Base-by-base conservation (phyloP, 2,797 vertebrate genomes). In the Falco biarmicus region DNA sequence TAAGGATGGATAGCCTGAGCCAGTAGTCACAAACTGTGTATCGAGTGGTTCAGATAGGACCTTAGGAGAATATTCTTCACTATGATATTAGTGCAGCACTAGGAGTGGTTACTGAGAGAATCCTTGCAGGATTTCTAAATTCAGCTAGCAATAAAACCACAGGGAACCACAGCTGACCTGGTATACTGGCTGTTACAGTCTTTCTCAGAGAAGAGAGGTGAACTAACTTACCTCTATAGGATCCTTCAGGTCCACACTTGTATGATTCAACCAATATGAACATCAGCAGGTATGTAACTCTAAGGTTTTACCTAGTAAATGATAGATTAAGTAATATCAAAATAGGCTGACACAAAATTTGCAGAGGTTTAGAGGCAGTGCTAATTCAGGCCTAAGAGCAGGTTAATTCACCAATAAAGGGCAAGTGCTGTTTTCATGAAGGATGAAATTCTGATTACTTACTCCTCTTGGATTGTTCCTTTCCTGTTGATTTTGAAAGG, bases 251-350 rank as follows among this genome's bases (percentile, higher is more conserved):
- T 28, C 71, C 54, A 11, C 26, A 39, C 32, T 29, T 70, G 4
- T n/a, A 48, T 34, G 22, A 68, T 71, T 81, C 64, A 60, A 48
- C 14, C 45, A 78, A 13, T 77, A 84, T 43, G 90, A 89, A 92
- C 56, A 88, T 91, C 59, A 76, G 69, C 86, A 82, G 60, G 19
- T 87, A 16, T 56, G 31, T 81, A 95, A 81, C 88, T 92, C 47
- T 86, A 93, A 97, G 31, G 53, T 84, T 90, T 87, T 84, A 82
- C 75, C 47, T 77, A 73, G 53, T 37, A 95, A 87, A 92, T 76
- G 51, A 93, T 69, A 92, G 94, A 74, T 64, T 82, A 92, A 94
- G 37, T 32, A 71, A 54, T 68, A 94, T 39, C 54, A 87, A 91
- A 93, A 69, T 11, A 81, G 25, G 51, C 34, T 87, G 87, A 83